phyloP scores from a whole-genome alignment of 2,888 invertebrate species.

The Pegoplata infirma region DNA sequence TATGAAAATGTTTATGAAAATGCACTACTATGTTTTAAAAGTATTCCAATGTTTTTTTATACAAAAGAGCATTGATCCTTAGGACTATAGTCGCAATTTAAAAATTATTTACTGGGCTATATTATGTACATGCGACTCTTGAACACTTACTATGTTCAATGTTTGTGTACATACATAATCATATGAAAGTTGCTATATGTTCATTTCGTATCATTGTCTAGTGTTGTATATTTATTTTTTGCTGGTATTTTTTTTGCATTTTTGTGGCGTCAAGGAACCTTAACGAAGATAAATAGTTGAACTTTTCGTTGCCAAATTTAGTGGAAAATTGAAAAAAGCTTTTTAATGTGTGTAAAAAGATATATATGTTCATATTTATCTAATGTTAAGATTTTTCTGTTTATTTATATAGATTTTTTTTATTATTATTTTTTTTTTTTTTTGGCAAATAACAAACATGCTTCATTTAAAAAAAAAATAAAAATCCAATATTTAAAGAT shows the following conservation, averaged over 20 bases:
- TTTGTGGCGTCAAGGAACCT: slow-evolving; percentile 61
- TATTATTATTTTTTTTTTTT: slow-evolving; percentile 31
- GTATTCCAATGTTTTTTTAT: no score
- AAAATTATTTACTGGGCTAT: no score
- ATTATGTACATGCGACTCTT: no score
- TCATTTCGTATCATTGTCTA: slow-evolving; percentile 30
- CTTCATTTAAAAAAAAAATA: no score
- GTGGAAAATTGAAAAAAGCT: slow-evolving; percentile 77
- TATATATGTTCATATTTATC: slow-evolving; percentile 61
- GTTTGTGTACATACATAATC: background rate
- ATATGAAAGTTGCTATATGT: background rate
- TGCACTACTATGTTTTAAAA: no score
- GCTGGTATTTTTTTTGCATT: slow-evolving; percentile 40
- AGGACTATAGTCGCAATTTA: no score
- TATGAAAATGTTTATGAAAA: no score
- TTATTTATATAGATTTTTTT: slow-evolving; percentile 10
- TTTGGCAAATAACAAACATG: slow-evolving; percentile 43
- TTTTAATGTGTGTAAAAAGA: slow-evolving; percentile 65
- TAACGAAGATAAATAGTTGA: slow-evolving; percentile 75
- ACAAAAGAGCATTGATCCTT: no score
- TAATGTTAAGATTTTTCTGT: slow-evolving; percentile 54
- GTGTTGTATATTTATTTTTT: slow-evolving; percentile 31
- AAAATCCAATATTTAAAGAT: background rate
- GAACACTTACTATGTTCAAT: no score
- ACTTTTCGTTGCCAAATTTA: slow-evolving; percentile 74